Evolutionary conservation across 2,888 invertebrate genomes (phyloP).

Genomic region (Acrocera orbiculus): DNA sequence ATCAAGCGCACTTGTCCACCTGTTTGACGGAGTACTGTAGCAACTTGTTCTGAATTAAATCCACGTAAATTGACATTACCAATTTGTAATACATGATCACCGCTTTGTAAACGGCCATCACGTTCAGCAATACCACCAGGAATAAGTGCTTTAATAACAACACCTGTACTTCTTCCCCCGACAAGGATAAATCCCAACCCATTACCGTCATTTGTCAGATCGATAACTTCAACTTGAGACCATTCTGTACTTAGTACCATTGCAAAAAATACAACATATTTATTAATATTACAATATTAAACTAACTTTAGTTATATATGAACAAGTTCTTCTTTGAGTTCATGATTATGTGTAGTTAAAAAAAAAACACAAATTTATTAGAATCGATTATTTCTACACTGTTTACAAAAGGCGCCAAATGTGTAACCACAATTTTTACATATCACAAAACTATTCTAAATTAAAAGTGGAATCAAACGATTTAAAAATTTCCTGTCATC

Average conservation of each 20-base stretch:
- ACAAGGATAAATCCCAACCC: slow-evolving; percentile 97
- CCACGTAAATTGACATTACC: slow-evolving; percentile 89
- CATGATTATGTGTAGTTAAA: no score
- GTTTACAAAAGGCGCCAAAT: no score
- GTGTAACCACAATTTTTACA: no score
- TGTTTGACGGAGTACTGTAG: slow-evolving; percentile 55
- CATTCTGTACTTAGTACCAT: slow-evolving; percentile 94
- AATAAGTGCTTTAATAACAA: slow-evolving; percentile 93
- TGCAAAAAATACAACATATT: no score
- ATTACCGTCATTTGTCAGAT: slow-evolving; percentile 91
- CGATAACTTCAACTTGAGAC: slow-evolving; percentile 99
- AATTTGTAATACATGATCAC: slow-evolving; percentile 94
- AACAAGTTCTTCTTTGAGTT: no score
- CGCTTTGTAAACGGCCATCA: slow-evolving; percentile 87
- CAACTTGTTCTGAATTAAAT: slow-evolving; percentile 92
- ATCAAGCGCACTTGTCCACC: slow-evolving; percentile 59
- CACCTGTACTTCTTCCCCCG: slow-evolving; percentile 93
- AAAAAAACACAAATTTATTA: no score
- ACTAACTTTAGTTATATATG: no score
- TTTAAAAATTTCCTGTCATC: no score
- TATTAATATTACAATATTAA: no score
- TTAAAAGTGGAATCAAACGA: no score
- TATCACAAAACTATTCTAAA: no score
- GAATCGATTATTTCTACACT: no score
- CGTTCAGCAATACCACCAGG: slow-evolving; percentile 94